Conservation (phyloP, 1,140 invertebrate species). For the Bicyclus anynana region DNA sequence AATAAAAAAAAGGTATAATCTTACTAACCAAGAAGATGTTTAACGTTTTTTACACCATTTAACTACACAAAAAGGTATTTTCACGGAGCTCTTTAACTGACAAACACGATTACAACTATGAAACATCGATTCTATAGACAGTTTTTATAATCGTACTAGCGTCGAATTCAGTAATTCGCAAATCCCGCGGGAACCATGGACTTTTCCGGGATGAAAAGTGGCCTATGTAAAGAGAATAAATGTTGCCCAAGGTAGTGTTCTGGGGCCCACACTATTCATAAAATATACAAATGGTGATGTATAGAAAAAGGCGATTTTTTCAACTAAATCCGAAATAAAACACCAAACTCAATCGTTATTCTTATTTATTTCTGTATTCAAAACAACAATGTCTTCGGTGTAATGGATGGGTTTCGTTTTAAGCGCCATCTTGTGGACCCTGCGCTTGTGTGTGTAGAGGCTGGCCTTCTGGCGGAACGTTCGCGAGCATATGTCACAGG, state of each 20-base stretch:
- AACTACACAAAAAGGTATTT: too few species aligned
- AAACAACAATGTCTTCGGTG: not conserved
- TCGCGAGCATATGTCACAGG: constrained; percentile 76
- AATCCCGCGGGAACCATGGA: too few species aligned
- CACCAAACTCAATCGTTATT: not conserved
- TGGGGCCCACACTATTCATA: not conserved
- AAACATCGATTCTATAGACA: too few species aligned
- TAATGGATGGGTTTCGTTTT: constrained; percentile 1
- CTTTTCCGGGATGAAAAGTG: too few species aligned
- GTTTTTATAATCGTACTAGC: too few species aligned
- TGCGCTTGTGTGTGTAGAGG: constrained; percentile 43
- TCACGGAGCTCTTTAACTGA: too few species aligned
- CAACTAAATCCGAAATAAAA: not conserved
- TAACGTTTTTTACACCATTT: too few species aligned
- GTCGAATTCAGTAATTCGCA: too few species aligned
- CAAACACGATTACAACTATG: too few species aligned
- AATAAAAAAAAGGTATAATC: too few species aligned
- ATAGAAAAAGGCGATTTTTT: not conserved
- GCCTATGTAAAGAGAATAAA: not conserved
- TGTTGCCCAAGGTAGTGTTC: not conserved
- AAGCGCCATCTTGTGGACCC: constrained; percentile 30
- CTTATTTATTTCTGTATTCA: not conserved
- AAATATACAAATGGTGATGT: not conserved
- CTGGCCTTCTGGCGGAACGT: constrained; percentile 50
- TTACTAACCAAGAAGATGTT: too few species aligned